A percentile compares a stretch with the other conserved stretches of the same genome.
Evolutionary conservation across 1,140 invertebrate genomes (phyloP).

Genomic region (Drosophila virilis): DNA sequence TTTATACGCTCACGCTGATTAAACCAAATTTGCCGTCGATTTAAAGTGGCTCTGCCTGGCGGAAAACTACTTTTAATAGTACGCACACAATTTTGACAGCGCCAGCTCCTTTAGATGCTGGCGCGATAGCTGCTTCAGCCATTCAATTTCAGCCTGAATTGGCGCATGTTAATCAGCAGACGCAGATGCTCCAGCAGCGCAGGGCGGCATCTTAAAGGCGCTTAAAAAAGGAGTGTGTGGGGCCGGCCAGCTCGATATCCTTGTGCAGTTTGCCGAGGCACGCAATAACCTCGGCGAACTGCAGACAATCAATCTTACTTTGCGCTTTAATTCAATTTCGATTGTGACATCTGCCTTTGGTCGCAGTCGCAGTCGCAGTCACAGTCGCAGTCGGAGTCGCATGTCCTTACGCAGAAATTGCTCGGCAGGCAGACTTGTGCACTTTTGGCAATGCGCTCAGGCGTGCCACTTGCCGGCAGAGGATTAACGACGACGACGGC

Average conservation of each 20-base stretch:
- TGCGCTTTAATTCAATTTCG: slow-evolving; percentile 83
- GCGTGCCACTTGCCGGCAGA: slow-evolving; percentile 71
- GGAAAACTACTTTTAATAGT: slow-evolving; percentile 55
- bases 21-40: slow-evolving; percentile 69
- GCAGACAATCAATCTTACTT: slow-evolving; percentile 83
- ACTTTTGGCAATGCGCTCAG: slow-evolving; percentile 79
- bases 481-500: slow-evolving; percentile 69
- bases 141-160: slow-evolving; percentile 77
- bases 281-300: slow-evolving; percentile 80
- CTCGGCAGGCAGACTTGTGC: slow-evolving; percentile 56
- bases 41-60: slow-evolving; percentile 30
- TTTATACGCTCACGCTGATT: slow-evolving; percentile 51
- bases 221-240: slow-evolving; percentile 20
- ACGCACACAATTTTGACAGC: slow-evolving; percentile 51
- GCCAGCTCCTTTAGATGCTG: slow-evolving; percentile 42
- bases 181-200: slow-evolving; percentile 18
- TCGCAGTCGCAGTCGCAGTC: slow-evolving; percentile 31
- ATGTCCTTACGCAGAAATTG: slow-evolving; percentile 50
- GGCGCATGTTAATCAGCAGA: slow-evolving; percentile 74
- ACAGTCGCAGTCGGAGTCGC: neutral
- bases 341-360: slow-evolving; percentile 82
- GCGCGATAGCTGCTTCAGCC: slow-evolving; percentile 37
- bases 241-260: neutral
- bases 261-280: slow-evolving; percentile 48
- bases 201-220: slow-evolving; percentile 55